Evolutionary conservation across 2,113 vertebrate species (phyloP), one percentile per base, ranked within the genome.

Genomic region (Neolamprologus modestus): DNA sequence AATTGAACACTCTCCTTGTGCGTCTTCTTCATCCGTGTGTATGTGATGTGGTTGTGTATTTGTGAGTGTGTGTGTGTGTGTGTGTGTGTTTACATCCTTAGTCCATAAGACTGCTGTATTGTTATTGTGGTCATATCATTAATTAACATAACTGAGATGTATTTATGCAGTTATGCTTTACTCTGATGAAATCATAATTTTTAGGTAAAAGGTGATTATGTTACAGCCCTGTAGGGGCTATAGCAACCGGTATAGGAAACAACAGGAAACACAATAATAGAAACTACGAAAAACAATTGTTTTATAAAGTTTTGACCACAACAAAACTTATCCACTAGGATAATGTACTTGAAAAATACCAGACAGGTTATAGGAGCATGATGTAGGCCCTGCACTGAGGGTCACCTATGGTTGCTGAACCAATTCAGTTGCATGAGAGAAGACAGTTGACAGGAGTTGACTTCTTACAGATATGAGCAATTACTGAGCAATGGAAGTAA

Each of bases 201-300:
- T 40, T 40, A 10, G 3, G 3, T 40, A 54, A 37, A 31, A 81
- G 3, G 50, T 16, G 13, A 37, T 21, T 21, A 24, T 28, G 1
- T 26, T 3, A 17, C 21, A 73, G 68, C 1, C 40, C 40, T 73
- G 37, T 26, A 26, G 14, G 40, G 0, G 68, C 42, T 31, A 76
- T 50, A 19, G 42, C 37, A 26, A 76, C 9, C 2, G 0, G 0
- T 66, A 37, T 66, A 66, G 19, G 33, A 68, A 68, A 21, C 35
- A 68, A 68, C 33, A 21, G 33, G 7, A 37, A 66, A 66, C 3
- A 35, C 31, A 21, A 68, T 68, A 68, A 37, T 68, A 68, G 7
- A 68, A 1, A 68, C 19, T 68, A 14, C 1, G 1, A 68, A 21
- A 68, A 2, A 16, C 0, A 47, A 47, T 26, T 57, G 7, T 59